phyloP scores from a whole-genome alignment of 2,888 invertebrate species.

The Lycaena phlaeas region DNA sequence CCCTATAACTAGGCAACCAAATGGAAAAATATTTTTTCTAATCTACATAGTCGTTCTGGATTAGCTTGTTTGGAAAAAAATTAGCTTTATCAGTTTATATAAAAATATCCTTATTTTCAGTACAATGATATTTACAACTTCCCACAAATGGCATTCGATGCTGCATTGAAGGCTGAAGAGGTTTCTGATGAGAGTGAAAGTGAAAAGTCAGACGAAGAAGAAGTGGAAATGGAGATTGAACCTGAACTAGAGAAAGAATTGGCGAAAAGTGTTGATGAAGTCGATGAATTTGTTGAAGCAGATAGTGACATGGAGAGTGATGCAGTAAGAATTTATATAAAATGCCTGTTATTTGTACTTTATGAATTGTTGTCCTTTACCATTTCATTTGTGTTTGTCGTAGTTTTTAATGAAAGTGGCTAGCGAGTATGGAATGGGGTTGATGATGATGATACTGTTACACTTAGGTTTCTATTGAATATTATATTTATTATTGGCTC shows the following conservation, averaged over 20 bases:
- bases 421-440: no score
- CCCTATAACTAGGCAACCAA: no score
- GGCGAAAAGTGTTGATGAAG: conserved; percentile 74
- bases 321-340: conserved; percentile 38
- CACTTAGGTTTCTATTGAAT: no score
- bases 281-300: conserved; percentile 80
- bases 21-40: no score
- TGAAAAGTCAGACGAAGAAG: conserved; percentile 75
- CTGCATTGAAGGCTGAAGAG: conserved; percentile 91
- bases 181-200: conserved; percentile 81
- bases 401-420: no score
- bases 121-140: conserved; percentile 99
- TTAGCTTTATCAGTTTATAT: no score
- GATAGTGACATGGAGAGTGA: conserved; percentile 75
- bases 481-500: no score
- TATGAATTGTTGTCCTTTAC: neutral
- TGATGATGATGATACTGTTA: no score
- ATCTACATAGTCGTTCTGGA: no score
- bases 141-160: conserved; percentile 94
- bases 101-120: conserved; percentile 64
- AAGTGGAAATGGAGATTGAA: conserved; percentile 72
- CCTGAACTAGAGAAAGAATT: conserved; percentile 77
- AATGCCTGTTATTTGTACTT: no score
- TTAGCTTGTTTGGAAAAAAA: no score
- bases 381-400: no score